phyloP scores from a whole-genome alignment of 2,797 vertebrate species.

The Spinus pinus region DNA sequence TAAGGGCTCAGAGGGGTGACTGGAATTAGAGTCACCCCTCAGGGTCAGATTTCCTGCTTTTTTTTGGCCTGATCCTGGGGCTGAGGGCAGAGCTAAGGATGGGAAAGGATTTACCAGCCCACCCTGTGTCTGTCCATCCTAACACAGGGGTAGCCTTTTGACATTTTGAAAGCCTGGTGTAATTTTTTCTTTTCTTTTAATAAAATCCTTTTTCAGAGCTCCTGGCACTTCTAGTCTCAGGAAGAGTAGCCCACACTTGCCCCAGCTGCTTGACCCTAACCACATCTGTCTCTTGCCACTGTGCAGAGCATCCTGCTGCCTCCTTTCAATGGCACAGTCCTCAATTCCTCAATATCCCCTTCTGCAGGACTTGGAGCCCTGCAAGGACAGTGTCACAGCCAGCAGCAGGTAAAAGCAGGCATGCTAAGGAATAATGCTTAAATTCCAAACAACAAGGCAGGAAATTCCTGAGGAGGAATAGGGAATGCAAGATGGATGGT shows the following conservation, averaged over 20 bases:
- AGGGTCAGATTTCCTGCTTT: not conserved
- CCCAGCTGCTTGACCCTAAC: fast-evolving
- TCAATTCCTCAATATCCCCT: not conserved
- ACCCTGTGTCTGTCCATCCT: no score
- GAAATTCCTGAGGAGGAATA: not conserved
- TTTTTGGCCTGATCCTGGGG: fast-evolving
- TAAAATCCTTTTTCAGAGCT: not conserved
- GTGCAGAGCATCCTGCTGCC: not conserved
- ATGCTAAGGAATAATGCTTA: not conserved
- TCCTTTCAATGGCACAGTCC: not conserved
- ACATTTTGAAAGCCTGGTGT: not conserved
- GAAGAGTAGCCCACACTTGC: not conserved
- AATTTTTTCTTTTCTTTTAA: not conserved
- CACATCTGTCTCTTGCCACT: not conserved
- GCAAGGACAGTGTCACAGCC: not conserved
- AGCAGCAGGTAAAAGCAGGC: not conserved
- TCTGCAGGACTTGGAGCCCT: not conserved
- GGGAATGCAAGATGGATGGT: not conserved
- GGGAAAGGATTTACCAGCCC: not conserved
- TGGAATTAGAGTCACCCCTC: not conserved
- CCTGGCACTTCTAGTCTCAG: fast-evolving
- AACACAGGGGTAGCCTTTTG: not conserved
- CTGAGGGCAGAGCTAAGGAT: not conserved
- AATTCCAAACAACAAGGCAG: fast-evolving
- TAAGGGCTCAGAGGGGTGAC: no score